Conservation (phyloP, 2,888 invertebrate genomes). For the Zelleria hepariella region DNA sequence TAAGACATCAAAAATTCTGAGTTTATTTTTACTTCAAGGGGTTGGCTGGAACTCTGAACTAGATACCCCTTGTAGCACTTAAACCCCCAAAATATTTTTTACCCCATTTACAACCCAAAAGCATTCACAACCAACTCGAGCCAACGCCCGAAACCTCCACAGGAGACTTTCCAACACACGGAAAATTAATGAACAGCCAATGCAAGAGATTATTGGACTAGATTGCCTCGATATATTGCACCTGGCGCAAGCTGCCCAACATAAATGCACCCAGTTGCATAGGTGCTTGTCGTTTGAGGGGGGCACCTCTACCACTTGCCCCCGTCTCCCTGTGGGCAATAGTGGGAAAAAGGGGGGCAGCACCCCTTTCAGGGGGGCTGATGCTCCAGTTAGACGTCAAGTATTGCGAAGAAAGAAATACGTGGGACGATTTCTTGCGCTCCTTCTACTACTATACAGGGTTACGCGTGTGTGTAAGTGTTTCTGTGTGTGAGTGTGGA, state of each 20-base stretch:
- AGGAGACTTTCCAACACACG: not conserved
- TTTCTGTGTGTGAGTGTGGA: slow-evolving; percentile 2
- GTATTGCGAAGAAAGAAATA: slow-evolving; percentile 10
- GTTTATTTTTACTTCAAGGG: too few relatives aligned
- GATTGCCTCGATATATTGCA: slow-evolving; percentile 10
- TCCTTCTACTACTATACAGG: not conserved
- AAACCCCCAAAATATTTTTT: not conserved
- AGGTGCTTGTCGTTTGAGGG: slow-evolving; percentile 8
- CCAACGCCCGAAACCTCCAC: not conserved
- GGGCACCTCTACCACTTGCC: slow-evolving; percentile 9
- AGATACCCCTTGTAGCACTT: too few relatives aligned
- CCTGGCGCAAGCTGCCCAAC: slow-evolving; percentile 8
- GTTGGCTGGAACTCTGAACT: too few relatives aligned
- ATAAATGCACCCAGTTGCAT: slow-evolving; percentile 11
- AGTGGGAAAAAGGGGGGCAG: slow-evolving; percentile 6
- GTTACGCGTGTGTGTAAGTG: not conserved
- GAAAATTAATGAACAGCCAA: slow-evolving; percentile 3
- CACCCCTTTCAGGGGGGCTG: slow-evolving; percentile 4
- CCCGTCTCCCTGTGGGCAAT: slow-evolving; percentile 8
- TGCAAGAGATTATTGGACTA: slow-evolving; percentile 7
- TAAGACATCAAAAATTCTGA: too few relatives aligned
- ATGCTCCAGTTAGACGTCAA: slow-evolving; percentile 12
- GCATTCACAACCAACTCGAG: not conserved
- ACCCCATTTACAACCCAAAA: not conserved
- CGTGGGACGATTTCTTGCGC: slow-evolving; percentile 7